Conservation (phyloP, 2,888 invertebrate genomes). For the Thysanoteuthis rhombus region DNA sequence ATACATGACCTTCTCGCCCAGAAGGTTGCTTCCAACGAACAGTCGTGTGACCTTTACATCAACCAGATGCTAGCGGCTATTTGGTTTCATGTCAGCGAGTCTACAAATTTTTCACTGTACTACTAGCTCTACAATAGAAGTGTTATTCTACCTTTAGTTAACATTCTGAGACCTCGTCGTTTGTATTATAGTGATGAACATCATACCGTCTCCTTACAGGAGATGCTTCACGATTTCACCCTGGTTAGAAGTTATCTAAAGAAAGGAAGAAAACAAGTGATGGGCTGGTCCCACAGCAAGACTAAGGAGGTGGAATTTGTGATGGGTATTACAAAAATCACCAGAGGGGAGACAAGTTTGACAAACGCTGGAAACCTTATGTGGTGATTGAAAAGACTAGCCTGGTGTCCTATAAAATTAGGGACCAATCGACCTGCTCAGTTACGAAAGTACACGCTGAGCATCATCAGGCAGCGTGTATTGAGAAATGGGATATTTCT, state of each 20-base stretch:
- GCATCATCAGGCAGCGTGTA: neutral
- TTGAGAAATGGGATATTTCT: neutral
- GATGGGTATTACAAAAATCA: too few species aligned
- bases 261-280: neutral
- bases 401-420: neutral
- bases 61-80: neutral
- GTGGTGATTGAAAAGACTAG: too few species aligned
- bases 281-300: neutral
- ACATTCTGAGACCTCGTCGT: too few species aligned
- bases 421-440: neutral
- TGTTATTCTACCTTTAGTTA: neutral
- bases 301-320: too few species aligned
- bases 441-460: too few species aligned
- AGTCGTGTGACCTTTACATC: too few species aligned
- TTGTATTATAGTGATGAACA: too few species aligned
- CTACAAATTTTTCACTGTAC: neutral
- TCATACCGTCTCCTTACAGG: too few species aligned
- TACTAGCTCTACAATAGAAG: neutral
- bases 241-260: neutral
- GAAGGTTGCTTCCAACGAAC: too few species aligned
- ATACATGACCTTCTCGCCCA: neutral
- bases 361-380: too few species aligned
- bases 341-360: too few species aligned
- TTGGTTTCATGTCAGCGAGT: too few species aligned
- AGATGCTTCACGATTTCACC: neutral